Evolutionary conservation across 2,888 invertebrate genomes (phyloP).

Genomic region (Tiphia femorata): DNA sequence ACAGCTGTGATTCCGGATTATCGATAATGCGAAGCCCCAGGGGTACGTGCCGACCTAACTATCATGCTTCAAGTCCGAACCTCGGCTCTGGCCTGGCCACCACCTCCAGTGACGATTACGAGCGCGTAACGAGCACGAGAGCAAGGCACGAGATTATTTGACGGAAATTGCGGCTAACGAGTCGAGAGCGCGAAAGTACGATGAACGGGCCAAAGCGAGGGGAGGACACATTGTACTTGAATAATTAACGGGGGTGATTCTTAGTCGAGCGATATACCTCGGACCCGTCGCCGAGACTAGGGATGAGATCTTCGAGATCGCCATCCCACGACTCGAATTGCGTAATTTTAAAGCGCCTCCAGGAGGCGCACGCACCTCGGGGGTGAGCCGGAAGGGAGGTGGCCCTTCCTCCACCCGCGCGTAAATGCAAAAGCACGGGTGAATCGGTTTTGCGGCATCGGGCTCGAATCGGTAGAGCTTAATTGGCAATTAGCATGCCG

Average conservation of each 20-base stretch:
- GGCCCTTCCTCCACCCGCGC: background rate
- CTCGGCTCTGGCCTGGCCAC: background rate
- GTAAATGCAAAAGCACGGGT: no score
- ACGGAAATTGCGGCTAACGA: no score
- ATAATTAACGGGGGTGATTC: no score
- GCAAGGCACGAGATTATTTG: no score
- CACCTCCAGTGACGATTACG: conserved; percentile 16
- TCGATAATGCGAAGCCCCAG: conserved; percentile 45
- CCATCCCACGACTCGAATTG: background rate
- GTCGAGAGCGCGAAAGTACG: no score
- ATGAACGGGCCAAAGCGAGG: no score
- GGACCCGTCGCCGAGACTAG: no score
- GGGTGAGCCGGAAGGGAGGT: background rate
- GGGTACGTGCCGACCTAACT: conserved; percentile 27
- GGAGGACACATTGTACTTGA: no score
- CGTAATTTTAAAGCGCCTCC: background rate
- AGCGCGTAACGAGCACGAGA: conserved; percentile 16
- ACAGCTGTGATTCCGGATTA: conserved; percentile 47
- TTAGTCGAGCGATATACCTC: no score
- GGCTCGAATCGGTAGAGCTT: conserved; percentile 35
- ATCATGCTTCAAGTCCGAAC: conserved; percentile 25
- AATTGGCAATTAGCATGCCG: conserved; percentile 56
- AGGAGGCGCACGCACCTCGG: background rate
- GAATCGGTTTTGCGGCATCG: conserved; percentile 14
- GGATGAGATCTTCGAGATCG: background rate